phyloP scores from a whole-genome alignment of 1,140 invertebrate species.

The Drosophila equinoxialis region DNA sequence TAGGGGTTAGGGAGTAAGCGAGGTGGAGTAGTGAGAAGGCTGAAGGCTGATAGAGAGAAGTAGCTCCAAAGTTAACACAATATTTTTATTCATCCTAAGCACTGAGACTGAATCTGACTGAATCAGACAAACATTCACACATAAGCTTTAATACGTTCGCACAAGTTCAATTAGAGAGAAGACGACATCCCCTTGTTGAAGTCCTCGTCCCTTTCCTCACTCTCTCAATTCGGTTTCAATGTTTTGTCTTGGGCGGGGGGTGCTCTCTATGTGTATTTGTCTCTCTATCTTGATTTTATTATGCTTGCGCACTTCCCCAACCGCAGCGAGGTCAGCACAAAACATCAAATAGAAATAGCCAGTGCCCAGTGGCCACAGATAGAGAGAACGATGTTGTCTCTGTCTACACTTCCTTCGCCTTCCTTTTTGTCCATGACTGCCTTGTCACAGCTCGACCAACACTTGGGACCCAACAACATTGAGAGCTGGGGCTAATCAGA shows the following conservation, averaged over 20 bases:
- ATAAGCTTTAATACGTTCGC: slow-evolving; percentile 76
- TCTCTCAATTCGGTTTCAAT: not conserved
- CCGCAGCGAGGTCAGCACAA: slow-evolving; percentile 76
- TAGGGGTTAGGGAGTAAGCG: not conserved
- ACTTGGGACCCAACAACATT: slow-evolving; percentile 20
- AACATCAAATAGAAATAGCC: slow-evolving; percentile 74
- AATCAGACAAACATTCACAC: slow-evolving; percentile 64
- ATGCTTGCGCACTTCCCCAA: slow-evolving; percentile 75
- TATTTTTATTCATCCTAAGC: slow-evolving; percentile 78
- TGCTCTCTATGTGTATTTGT: slow-evolving; percentile 20
- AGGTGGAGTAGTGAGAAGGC: not conserved
- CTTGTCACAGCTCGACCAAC: slow-evolving; percentile 22
- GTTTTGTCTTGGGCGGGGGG: slow-evolving; percentile 8
- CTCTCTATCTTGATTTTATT: slow-evolving; percentile 72
- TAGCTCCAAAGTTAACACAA: slow-evolving; percentile 75
- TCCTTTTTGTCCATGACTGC: not conserved
- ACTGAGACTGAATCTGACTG: slow-evolving; percentile 31
- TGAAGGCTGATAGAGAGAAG: slow-evolving; percentile 19
- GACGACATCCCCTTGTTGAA: not conserved
- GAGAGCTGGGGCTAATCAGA: slow-evolving; percentile 63
- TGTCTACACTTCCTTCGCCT: not conserved
- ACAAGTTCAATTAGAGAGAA: slow-evolving; percentile 75
- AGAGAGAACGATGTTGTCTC: not conserved
- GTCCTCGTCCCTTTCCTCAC: slow-evolving; percentile 16
- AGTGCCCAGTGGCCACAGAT: slow-evolving; percentile 33